These are phyloP conservation scores for Fragum sueziense DNA, from an alignment of 2,888 invertebrate species.

Conservation along the genomic window DNA sequence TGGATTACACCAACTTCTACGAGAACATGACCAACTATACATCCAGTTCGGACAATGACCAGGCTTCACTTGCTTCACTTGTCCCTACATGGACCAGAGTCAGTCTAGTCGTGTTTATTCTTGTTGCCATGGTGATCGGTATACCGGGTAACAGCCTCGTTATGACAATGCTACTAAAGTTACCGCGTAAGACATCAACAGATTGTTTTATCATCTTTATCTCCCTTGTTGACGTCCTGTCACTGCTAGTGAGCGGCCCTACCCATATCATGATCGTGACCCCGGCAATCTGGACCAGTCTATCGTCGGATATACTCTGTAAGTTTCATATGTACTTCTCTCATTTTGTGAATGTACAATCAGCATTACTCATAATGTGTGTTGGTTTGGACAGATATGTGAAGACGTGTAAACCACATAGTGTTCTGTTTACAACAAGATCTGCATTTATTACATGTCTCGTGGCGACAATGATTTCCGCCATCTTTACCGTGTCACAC, in stretches of 20 bases:
- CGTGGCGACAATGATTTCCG: neutral
- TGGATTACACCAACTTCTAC: no score
- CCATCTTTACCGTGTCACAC: neutral
- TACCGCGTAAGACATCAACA: neutral
- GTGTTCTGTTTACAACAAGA: neutral
- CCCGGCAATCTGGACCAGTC: neutral
- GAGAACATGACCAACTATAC: no score
- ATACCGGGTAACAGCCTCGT: neutral
- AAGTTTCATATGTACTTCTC: neutral
- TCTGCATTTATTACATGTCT: neutral
- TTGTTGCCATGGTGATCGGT: neutral
- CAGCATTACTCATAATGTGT: neutral
- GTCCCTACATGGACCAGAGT: neutral
- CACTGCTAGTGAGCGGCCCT: neutral
- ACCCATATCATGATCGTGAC: neutral
- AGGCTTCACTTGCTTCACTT: neutral
- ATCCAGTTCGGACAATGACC: no score
- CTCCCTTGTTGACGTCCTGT: neutral
- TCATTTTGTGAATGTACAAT: neutral
- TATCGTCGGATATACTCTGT: neutral
- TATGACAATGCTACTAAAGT: neutral
- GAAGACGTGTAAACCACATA: neutral
- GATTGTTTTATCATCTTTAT: conserved; percentile 3
- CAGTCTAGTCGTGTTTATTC: neutral
- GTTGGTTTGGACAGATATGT: conserved; percentile 4